Evolutionary conservation across 2,113 vertebrate species (phyloP).

Genomic region (Mesitornis unicolor): DNA sequence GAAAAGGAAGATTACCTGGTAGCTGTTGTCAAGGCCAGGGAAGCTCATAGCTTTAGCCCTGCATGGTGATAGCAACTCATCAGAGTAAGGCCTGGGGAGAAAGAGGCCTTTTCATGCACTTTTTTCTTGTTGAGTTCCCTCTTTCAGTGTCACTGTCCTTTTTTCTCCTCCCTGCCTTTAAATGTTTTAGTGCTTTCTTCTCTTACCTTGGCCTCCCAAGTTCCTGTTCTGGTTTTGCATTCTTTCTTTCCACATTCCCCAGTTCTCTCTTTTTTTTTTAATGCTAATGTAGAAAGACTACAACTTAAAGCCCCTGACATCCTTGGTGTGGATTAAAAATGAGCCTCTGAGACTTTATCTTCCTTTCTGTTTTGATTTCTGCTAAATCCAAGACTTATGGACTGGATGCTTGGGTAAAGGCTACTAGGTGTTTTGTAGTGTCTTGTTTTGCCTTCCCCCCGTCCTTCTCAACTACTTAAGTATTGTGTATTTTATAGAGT

Average conservation of each 20-base stretch:
- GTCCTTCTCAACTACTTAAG: neutral
- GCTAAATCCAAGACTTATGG: neutral
- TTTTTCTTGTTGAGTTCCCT: neutral
- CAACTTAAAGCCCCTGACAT: neutral
- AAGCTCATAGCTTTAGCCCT: neutral
- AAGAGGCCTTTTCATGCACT: neutral
- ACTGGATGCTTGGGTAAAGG: neutral
- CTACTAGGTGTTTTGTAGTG: neutral
- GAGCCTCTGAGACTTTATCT: neutral
- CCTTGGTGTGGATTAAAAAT: neutral
- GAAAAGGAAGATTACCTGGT: neutral
- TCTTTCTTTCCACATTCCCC: neutral
- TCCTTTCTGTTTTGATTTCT: neutral
- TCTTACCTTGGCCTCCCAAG: neutral
- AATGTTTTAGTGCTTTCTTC: neutral
- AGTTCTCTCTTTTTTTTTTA: neutral
- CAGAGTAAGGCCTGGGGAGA: neutral
- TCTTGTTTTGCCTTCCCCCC: neutral
- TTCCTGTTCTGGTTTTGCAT: neutral
- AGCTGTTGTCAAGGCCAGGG: neutral
- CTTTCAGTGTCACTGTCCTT: no score
- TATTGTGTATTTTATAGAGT: neutral
- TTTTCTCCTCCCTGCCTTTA: neutral
- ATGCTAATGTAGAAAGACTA: neutral
- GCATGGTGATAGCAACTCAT: neutral